Evolutionary conservation across 2,888 invertebrate genomes (phyloP).

Genomic region (Scelioninae gen. 2): DNA sequence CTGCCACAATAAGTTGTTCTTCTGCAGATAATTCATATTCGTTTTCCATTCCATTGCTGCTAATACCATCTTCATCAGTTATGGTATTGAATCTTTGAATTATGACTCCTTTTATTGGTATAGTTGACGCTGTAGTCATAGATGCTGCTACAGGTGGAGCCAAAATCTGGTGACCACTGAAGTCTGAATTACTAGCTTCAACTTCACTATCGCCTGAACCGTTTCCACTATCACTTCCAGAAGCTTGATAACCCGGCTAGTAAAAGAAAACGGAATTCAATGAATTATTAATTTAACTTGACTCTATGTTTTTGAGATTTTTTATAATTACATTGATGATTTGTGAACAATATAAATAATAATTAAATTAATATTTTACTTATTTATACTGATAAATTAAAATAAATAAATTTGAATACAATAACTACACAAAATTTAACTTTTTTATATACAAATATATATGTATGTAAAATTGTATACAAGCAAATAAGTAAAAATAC

Average conservation of each 20-base stretch:
- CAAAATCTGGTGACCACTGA: slow-evolving; percentile 61
- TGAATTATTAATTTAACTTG: neutral
- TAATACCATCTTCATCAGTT: slow-evolving; percentile 70
- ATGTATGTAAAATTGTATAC: too few species aligned
- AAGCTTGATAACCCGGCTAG: slow-evolving; percentile 81
- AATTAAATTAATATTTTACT: too few species aligned
- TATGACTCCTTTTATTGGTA: slow-evolving; percentile 78
- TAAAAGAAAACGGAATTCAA: slow-evolving; percentile 5
- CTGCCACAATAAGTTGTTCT: slow-evolving; percentile 72
- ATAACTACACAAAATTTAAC: too few species aligned
- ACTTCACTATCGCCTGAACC: slow-evolving; percentile 85
- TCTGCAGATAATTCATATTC: slow-evolving; percentile 75
- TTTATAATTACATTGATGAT: too few species aligned
- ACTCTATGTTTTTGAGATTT: too few species aligned
- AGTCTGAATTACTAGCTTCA: slow-evolving; percentile 71
- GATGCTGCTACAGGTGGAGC: slow-evolving; percentile 71
- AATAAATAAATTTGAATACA: too few species aligned
- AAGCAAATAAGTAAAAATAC: too few species aligned
- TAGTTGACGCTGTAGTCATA: slow-evolving; percentile 77
- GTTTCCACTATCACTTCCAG: slow-evolving; percentile 92
- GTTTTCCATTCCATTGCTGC: slow-evolving; percentile 66
- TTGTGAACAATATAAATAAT: too few species aligned
- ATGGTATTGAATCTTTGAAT: slow-evolving; percentile 83
- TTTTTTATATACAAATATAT: too few species aligned
- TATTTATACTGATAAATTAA: too few species aligned